phyloP scores from a whole-genome alignment of 2,888 invertebrate species.

The Microdon myrmicae region DNA sequence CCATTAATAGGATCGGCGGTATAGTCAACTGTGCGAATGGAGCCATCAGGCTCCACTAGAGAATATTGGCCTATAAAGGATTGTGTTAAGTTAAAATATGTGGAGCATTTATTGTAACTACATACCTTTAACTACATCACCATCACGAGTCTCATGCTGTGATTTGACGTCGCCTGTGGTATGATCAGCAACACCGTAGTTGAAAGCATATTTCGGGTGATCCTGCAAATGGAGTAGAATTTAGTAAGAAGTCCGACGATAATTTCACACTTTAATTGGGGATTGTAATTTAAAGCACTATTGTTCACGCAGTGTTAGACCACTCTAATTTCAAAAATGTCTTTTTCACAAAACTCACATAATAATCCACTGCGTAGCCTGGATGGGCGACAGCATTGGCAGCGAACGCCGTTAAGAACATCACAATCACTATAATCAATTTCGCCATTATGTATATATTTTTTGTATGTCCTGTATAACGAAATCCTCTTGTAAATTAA shows the following conservation, averaged over 20 bases:
- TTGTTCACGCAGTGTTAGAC: neutral
- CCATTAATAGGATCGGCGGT: conserved; percentile 66
- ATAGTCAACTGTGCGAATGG: conserved; percentile 66
- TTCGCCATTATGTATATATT: conserved; percentile 58
- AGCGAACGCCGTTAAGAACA: conserved; percentile 61
- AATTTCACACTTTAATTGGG: neutral
- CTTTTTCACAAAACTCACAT: conserved; percentile 69
- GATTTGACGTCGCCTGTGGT: conserved; percentile 71
- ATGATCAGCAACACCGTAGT: conserved; percentile 74
- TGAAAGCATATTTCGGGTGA: conserved; percentile 72
- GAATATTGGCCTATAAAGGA: conserved; percentile 65
- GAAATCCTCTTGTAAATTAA: conserved; percentile 17
- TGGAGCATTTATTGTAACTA: neutral
- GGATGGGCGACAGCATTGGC: conserved; percentile 62
- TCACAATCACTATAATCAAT: conserved; percentile 58
- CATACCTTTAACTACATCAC: conserved; percentile 74
- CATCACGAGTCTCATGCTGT: conserved; percentile 73
- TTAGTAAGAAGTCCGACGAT: no score
- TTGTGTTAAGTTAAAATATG: neutral
- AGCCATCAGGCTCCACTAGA: conserved; percentile 66
- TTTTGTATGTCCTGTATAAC: conserved; percentile 17
- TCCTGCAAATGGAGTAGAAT: conserved; percentile 63
- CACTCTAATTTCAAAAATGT: neutral
- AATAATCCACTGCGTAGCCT: conserved; percentile 71
- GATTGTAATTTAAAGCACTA: neutral